phyloP scores from a whole-genome alignment of 2,797 vertebrate genomes.

The Urosaurus nigricauda region DNA sequence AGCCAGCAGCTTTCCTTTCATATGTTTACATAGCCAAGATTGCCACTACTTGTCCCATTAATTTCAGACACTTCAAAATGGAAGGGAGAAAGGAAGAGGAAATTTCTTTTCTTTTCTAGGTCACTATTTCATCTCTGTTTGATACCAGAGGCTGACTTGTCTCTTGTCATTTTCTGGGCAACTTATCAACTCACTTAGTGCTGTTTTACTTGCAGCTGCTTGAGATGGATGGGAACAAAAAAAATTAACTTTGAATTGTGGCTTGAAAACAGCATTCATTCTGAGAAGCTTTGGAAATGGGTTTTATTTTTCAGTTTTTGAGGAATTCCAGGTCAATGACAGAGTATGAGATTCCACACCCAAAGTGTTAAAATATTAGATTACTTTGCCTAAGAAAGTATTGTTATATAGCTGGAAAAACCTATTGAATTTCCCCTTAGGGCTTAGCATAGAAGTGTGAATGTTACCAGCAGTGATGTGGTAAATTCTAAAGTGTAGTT shows the following conservation, averaged over 20 bases:
- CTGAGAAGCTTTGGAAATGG: not conserved
- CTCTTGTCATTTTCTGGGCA: conserved; percentile 29
- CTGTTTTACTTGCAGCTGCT: conserved; percentile 22
- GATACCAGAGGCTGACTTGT: conserved; percentile 11
- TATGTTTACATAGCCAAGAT: not conserved
- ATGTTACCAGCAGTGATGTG: not conserved
- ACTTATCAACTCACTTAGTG: conserved; percentile 28
- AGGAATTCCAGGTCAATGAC: not conserved
- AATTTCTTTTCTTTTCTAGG: not conserved
- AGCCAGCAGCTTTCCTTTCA: not conserved
- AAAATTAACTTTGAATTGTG: conserved; percentile 10
- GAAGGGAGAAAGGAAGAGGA: not conserved
- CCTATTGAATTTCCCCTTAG: not conserved
- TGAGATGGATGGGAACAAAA: conserved; percentile 14
- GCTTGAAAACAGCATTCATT: not conserved
- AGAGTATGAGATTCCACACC: not conserved
- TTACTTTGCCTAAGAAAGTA: not conserved
- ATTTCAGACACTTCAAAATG: not conserved
- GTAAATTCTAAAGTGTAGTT: not conserved
- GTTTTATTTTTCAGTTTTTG: not conserved
- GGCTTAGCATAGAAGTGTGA: not conserved
- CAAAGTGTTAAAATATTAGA: not conserved
- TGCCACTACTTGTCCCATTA: not conserved
- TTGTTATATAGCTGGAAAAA: not conserved
- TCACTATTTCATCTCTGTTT: conserved; percentile 11